Base-by-base conservation (phyloP, 2,797 vertebrate genomes). In the Mycteria americana region DNA sequence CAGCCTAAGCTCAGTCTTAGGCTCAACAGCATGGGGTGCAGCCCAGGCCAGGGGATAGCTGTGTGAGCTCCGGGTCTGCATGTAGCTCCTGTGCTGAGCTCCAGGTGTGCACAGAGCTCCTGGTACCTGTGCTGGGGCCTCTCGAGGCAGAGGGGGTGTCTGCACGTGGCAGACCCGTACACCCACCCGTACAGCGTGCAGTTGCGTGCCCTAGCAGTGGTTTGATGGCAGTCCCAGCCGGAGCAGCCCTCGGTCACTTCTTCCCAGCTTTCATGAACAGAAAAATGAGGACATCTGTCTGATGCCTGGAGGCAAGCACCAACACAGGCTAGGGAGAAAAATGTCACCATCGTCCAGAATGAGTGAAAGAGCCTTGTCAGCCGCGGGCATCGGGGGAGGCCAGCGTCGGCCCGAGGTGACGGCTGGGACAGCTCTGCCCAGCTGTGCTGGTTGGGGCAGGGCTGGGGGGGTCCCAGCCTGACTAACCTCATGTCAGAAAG, bases 221-320 rank as follows among this genome's bases (percentile, higher is more conserved):
- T 74, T 48, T 45, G 53, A 64, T 57, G 67, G 84, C 62, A 84
- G 89, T 41, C 74, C 45, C 76, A 39, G 35, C 5, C 14, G 82
- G 79, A 83, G 76, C 75, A 84, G 69, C 69, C 86, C 53, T 81
- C 0, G 0, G 53, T 50, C 9, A 0, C 65, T 93, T 86, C 60
- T 63, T 94, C 56, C 10, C 18, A 25, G 70, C 56, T 83, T 85
- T 79, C 64, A 46, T 24, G 31, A 82, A 46, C 70, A 79, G 84
- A 80, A 81, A 91, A 91, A 69, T 3, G 79, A 43, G 84, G 74
- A 82, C 70, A 37, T 72, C 43, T 31, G 13, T 87, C 78, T 85
- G 85, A 76, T 74, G 89, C 83, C 81, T 80, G 62, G 84, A 92
- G 85, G 79, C 64, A 72, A 83, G 45, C n/a, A 23, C 63, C 37